These are phyloP conservation scores for Okapia johnstoni DNA, from an alignment of 2,113 vertebrate genomes.

Conservation along the genomic window DNA sequence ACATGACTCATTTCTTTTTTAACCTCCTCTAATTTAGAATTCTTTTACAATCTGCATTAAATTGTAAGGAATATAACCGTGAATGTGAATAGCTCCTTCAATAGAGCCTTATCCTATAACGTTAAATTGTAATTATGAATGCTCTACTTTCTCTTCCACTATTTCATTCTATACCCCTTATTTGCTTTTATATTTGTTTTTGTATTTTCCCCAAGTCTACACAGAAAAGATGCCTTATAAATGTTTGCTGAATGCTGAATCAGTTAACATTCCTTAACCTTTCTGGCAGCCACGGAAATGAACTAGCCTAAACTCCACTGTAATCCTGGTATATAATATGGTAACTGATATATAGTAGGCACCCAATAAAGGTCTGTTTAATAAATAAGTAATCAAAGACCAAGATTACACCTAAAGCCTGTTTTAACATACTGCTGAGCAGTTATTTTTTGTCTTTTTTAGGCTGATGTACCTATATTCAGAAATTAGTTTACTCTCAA, in stretches of 20 bases:
- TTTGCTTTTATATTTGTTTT: background rate
- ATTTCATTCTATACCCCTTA: background rate
- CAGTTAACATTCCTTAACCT: background rate
- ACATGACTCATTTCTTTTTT: background rate
- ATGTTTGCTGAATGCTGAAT: background rate
- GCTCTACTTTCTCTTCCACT: background rate
- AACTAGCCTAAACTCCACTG: background rate
- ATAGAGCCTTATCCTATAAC: background rate
- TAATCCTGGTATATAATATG: background rate
- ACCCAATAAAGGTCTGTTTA: background rate
- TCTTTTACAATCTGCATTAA: background rate
- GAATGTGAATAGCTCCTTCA: background rate
- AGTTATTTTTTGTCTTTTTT: background rate
- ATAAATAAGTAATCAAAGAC: slow-evolving; percentile 13
- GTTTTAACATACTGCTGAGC: background rate
- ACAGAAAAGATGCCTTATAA: background rate
- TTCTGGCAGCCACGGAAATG: background rate
- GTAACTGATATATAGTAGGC: background rate
- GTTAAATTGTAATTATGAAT: background rate
- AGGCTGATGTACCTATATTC: background rate
- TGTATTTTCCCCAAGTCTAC: background rate
- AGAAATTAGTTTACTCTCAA: background rate
- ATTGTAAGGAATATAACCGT: background rate
- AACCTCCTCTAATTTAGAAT: background rate
- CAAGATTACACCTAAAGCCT: background rate